phyloP scores from a whole-genome alignment of 2,113 vertebrate species.

The Leiothrix lutea region DNA sequence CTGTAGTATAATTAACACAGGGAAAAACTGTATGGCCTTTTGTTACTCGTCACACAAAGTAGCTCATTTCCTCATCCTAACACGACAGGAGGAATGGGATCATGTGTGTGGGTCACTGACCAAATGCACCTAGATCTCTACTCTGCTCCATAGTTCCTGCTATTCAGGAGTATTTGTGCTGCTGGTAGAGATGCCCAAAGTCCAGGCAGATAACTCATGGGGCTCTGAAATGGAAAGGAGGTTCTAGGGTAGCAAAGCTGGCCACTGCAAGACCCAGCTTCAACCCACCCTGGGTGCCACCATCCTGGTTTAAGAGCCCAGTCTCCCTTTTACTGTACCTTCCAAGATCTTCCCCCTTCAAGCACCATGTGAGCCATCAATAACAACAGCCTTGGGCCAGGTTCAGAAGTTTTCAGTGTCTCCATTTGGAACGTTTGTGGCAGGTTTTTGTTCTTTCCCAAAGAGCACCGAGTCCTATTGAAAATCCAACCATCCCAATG shows the following conservation, averaged over 20 bases:
- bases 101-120: background rate
- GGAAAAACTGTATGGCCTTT: background rate
- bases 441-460: background rate
- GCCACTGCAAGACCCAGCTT: background rate
- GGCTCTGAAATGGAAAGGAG: background rate
- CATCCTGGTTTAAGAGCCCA: background rate
- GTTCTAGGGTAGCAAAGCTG: background rate
- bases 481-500: background rate
- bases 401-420: background rate
- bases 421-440: background rate
- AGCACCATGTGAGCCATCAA: background rate
- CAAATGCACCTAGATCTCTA: background rate
- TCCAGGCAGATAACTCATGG: background rate
- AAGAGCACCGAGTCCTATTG: background rate
- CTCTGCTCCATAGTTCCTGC: background rate
- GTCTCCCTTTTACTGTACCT: background rate
- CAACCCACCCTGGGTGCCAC: accelerated
- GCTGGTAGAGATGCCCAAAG: background rate
- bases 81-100: background rate
- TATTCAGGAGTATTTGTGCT: background rate
- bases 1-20: background rate
- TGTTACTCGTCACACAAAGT: background rate
- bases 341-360: background rate
- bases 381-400: background rate
- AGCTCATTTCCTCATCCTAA: background rate